Evolutionary conservation across 2,113 vertebrate species (phyloP).

Genomic region (Canis aureus): DNA sequence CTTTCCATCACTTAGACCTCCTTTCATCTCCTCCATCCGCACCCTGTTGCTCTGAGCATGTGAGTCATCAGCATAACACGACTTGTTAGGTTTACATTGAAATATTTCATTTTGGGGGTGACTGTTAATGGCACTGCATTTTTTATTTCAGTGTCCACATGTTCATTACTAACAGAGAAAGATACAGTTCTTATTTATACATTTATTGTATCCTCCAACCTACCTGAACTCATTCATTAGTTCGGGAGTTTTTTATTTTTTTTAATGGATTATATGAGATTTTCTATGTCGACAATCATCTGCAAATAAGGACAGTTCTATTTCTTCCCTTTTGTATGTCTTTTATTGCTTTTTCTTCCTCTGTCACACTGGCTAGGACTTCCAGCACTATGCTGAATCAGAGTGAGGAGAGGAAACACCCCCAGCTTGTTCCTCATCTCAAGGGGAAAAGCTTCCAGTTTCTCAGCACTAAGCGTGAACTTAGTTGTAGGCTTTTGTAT

Average conservation of each 20-base stretch:
- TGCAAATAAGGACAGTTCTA: rapidly evolving
- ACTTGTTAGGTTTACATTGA: neutral
- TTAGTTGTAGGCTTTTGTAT: rapidly evolving
- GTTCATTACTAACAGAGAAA: neutral
- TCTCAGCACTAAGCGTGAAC: neutral
- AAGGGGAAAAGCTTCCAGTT: neutral
- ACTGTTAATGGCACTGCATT: neutral
- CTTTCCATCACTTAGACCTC: neutral
- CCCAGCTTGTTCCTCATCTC: neutral
- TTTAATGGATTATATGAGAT: neutral
- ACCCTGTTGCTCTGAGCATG: neutral
- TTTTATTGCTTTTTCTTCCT: neutral
- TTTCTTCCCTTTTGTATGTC: neutral
- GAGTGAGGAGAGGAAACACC: rapidly evolving
- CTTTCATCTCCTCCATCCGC: neutral
- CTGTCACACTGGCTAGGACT: neutral
- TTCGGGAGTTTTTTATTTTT: neutral
- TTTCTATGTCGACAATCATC: neutral
- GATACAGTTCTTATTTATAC: neutral
- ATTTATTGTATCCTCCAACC: neutral
- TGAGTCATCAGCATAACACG: rapidly evolving
- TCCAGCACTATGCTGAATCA: rapidly evolving
- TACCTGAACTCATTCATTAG: neutral
- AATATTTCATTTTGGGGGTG: neutral
- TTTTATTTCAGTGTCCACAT: neutral